A percentile compares a stretch with the other conserved stretches of the same genome.
Conservation (phyloP, 2,113 vertebrate genomes). For the Chaenocephalus aceratus region DNA sequence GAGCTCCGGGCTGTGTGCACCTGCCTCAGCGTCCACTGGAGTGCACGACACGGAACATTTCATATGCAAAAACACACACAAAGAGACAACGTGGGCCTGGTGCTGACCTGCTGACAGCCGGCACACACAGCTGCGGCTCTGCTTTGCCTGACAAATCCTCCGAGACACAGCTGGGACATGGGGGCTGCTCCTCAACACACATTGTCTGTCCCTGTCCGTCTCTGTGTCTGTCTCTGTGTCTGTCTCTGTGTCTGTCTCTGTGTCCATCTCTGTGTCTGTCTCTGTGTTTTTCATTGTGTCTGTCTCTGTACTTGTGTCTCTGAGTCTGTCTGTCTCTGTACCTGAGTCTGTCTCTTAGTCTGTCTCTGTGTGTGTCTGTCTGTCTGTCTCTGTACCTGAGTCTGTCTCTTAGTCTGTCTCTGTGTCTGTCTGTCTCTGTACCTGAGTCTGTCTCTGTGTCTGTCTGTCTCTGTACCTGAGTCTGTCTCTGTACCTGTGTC, state of each 20-base stretch:
- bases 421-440: not conserved
- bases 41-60: conserved; percentile 53
- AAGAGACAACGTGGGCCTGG: conserved; percentile 1
- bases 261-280: too few relatives aligned
- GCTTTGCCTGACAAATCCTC: conserved; percentile 70
- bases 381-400: too few relatives aligned
- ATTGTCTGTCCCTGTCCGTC: not conserved
- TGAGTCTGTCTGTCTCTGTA: not conserved
- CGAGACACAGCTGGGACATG: not conserved
- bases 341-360: too few relatives aligned
- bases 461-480: too few relatives aligned
- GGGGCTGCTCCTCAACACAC: conserved; percentile 19
- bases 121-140: conserved; percentile 66
- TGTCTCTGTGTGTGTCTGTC: too few relatives aligned
- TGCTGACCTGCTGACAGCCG: conserved; percentile 53
- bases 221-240: too few relatives aligned
- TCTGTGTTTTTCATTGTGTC: too few relatives aligned
- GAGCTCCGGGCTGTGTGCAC: conserved; percentile 2
- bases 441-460: too few relatives aligned
- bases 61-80: conserved; percentile 65
- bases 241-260: too few relatives aligned
- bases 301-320: too few relatives aligned
- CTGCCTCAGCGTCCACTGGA: conserved; percentile 42
- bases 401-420: too few relatives aligned
- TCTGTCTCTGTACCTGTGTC: too few relatives aligned